phyloP scores from a whole-genome alignment of 2,113 vertebrate genomes.

The Boulengeromyrus knoepffleri region DNA sequence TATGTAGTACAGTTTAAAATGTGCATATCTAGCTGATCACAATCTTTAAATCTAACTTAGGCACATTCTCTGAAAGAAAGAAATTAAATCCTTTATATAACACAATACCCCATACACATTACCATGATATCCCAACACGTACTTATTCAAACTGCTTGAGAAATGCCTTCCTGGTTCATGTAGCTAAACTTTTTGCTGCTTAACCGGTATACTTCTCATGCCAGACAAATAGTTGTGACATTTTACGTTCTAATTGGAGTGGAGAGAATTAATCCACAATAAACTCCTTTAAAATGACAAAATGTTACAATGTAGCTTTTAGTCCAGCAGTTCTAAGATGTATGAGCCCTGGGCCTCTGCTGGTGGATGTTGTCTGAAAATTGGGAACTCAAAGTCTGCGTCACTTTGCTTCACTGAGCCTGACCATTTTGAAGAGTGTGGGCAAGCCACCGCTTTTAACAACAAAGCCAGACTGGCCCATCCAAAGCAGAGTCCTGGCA shows the following conservation, averaged over 20 bases:
- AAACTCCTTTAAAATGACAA: not conserved
- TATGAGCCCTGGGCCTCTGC: not conserved
- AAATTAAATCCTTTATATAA: not conserved
- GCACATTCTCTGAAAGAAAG: not conserved
- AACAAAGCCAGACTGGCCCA: not conserved
- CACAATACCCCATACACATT: not conserved
- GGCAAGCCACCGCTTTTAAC: accelerated
- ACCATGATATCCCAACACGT: not conserved
- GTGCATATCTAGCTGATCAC: not conserved
- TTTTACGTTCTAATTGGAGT: not conserved
- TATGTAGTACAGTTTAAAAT: not conserved
- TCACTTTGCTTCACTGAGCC: not conserved
- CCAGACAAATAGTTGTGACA: not conserved
- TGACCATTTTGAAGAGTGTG: not conserved
- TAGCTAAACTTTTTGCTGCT: not conserved
- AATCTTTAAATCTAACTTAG: not conserved
- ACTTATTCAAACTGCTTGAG: not conserved
- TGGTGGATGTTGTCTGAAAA: not conserved
- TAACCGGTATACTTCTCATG: not conserved
- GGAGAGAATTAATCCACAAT: not conserved
- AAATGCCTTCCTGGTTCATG: not conserved
- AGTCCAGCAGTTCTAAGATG: not conserved
- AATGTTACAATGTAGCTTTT: not conserved
- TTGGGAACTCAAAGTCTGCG: not conserved
- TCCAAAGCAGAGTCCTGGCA: not conserved